Evolutionary conservation across 2,888 invertebrate species (phyloP), one percentile per base, ranked within the genome.

Genomic region (Erebia palarica): DNA sequence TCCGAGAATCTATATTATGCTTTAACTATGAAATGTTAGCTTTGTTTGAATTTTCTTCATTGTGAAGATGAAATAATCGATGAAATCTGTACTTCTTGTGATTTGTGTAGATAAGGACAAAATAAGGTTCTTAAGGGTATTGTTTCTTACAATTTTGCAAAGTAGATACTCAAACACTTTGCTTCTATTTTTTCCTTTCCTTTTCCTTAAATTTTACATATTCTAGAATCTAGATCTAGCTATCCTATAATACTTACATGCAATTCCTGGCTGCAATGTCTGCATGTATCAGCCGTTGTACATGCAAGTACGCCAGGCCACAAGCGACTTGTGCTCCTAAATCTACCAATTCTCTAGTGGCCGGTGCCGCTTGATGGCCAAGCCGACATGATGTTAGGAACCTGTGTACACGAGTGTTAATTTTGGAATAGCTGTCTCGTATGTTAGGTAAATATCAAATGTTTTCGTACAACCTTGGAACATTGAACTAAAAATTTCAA

Each of bases 221-320:
- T 47, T 47, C 47, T 47, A 36, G 4, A 36, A 36, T 47, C 47
- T 13, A 36, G 11, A 36, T 59, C 7, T n/a, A 8, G 58, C 27
- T 47, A 13, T 58, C 14, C 9, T 7, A 44, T 44, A 58, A 2
- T 69, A 95, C 97, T 96, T 95, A 97, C 97, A 98, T 95, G 90
- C 98, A 98, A 91, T 98, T 98, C 83, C 98, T 96, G 55, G 97
- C 95, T 10, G 98, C 98, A 72, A 99, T 94, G 86, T 99, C 99
- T 85, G 96, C 96, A 87, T 99, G 98, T 75, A 98, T 95, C 71
- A 99, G 94, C 72, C 97, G 95, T 82, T 97, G 97, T 69, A 96
- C 96, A 85, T 99, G 98, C 77, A 99, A 94, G 89, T 97, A 98
- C 74, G 97, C 96, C 73, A 98, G 94, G 18, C 97, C 99, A 80